Evolutionary conservation across 2,113 vertebrate species (phyloP).

Genomic region (Protobothrops mucrosquamatus): DNA sequence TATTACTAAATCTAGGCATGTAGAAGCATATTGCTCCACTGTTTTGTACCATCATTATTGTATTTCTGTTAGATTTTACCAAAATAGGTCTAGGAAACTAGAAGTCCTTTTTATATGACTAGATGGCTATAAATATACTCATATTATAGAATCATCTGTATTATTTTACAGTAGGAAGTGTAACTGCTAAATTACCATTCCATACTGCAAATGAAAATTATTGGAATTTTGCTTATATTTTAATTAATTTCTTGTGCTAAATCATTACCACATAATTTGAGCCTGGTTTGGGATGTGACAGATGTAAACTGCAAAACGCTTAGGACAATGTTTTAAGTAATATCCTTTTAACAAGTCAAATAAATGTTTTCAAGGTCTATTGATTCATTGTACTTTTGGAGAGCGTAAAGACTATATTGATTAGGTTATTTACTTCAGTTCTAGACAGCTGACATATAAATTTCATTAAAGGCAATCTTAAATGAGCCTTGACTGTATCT

Average conservation of each 20-base stretch:
- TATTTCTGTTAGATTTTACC: background rate
- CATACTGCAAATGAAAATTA: conserved; percentile 30
- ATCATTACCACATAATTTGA: conserved; percentile 29
- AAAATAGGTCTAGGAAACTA: background rate
- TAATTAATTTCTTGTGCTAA: conserved; percentile 18
- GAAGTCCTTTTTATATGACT: background rate
- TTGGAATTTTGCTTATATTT: conserved; percentile 41
- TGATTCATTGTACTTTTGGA: conserved; percentile 48
- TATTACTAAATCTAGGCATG: background rate
- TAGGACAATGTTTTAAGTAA: conserved; percentile 48
- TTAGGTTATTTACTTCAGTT: conserved; percentile 34
- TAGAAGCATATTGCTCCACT: background rate
- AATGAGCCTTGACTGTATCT: background rate
- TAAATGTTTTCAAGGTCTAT: conserved; percentile 56
- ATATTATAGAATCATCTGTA: conserved; percentile 44
- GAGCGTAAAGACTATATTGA: conserved; percentile 30
- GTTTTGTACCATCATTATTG: background rate
- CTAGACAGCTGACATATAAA: background rate
- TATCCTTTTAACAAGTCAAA: conserved; percentile 51
- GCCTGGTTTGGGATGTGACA: conserved; percentile 9
- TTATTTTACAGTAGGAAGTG: conserved; percentile 15
- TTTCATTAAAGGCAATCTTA: conserved; percentile 15
- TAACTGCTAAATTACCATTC: conserved; percentile 50
- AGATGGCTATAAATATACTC: background rate
- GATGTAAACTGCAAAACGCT: conserved; percentile 36